Base-by-base conservation (phyloP, 2,888 invertebrate genomes). In the Fragum whitleyi region DNA sequence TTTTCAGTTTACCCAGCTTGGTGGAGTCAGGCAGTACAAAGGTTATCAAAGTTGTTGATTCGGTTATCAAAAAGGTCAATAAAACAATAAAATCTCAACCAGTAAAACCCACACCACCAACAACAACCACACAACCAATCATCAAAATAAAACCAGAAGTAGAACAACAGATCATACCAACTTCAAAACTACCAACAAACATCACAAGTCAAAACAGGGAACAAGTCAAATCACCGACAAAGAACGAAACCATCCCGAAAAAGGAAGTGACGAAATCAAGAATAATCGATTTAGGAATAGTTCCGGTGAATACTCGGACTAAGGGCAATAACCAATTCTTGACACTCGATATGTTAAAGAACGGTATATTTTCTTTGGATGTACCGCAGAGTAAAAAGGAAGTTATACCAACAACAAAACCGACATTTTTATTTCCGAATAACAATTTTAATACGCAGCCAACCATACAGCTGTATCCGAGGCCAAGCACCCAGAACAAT, bases 1-100 rank as follows among this genome's bases (percentile, higher is more conserved):
- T 14, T 65, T 65, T 39, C 23, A 65, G 65, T 42, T 42, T 65
- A 9, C 65, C 65, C 0, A 65, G 65, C 36, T 21, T 65, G 26
- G 65, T 65, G 7, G n/a, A 42, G 26, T 42, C 65, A 9, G 65
- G 65, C 14, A 7, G 23, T 23, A 65, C 65, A 0, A 39, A 65
- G n/a, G 65, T 65, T 23, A 65, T 65, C 42, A 65, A 65, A 11
- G 23, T 65, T n/a, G 36, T 21, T 9, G 42, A 42, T 6, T 6
- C 65, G 6, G 23, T 26, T 5, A 21, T 23, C 16, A 7, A 6
- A 9, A 65, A 26, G n/a, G 21, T 21, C 3, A 36, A 39, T 21
- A 65, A n/a, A 11, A 19, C 65, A 42, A 2, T 32, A 32, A n/a
- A 39, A 39, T 9, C 42, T 14, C 39, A 11, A 32, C 26, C 21